Evolutionary conservation across 2,113 vertebrate genomes (phyloP), one percentile per base, ranked within the genome.

Genomic region (Ceuthmochares aereus): DNA sequence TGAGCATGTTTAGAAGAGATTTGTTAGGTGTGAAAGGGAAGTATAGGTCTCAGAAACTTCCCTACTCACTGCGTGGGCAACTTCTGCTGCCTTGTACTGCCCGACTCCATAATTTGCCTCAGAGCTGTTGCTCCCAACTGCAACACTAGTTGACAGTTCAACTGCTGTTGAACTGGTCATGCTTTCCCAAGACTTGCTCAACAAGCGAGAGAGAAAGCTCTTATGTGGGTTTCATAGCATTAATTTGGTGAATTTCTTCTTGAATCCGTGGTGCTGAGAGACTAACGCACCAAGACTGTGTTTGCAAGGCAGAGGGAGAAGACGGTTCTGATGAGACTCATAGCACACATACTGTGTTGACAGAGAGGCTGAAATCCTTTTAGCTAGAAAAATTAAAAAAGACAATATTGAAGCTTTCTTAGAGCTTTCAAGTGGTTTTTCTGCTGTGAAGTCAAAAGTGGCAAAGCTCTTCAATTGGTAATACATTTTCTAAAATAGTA

Each of bases 221-320:
- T 42, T 8, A 0, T 0, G 0, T 9, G 34, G 21, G 10, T 43
- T 85, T 37, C 17, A 14, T 16, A n/a, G 3, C 1, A 1, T 1
- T 36, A 49, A 10, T 21, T 52, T 78, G n/a, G n/a, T 11, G 30
- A 56, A 43, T 52, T 10, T 63, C 8, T 0, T 72, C 42, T 63
- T 17, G 2, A 68, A 20, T 40, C 32, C 2, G 1, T 32, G 30
- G 8, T 47, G 21, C 36, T 40, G 17, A 59, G 52, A 43, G 32
- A 27, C 19, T 5, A 54, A 42, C 7, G 70, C 27, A 6, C 43
- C 20, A 4, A 26, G 32, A n/a, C 14, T 13, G 1, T 0, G 0
- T 27, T 21, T 7, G 34, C 37, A 36, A 8, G 54, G 22, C 29
- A 3, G 51, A 55, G 52, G 36, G 32, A 18, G 37, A 36, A 45